Conservation (phyloP, 2,113 vertebrate species). For the Meriones unguiculatus region DNA sequence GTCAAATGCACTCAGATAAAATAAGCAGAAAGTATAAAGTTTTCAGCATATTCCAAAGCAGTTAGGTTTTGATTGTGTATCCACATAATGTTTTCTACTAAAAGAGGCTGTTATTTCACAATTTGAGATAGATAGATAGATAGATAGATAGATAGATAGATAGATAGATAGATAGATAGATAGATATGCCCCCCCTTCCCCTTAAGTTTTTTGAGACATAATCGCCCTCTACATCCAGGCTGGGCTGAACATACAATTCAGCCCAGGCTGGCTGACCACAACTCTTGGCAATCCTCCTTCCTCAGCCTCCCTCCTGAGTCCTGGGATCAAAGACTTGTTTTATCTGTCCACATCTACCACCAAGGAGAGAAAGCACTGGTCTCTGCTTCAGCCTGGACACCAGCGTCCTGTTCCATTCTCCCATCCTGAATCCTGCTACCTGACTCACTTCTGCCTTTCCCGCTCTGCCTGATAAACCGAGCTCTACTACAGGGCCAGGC, state of each 20-base stretch:
- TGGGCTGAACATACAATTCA: not conserved
- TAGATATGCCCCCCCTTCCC: too few relatives aligned
- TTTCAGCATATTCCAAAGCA: conserved; percentile 17
- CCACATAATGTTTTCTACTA: not conserved
- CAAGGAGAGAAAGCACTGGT: not conserved
- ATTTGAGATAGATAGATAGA: not conserved
- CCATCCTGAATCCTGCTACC: not conserved
- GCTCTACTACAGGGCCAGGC: not conserved
- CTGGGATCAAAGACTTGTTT: not conserved
- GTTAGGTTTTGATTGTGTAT: not conserved
- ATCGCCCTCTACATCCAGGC: not conserved
- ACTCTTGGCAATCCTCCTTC: not conserved
- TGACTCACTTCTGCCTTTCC: not conserved
- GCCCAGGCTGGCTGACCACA: not conserved
- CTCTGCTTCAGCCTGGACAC: not conserved
- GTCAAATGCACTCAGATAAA: conserved; percentile 36
- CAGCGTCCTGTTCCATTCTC: not conserved
- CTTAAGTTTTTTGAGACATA: not conserved
- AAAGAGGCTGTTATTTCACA: not conserved
- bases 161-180: too few relatives aligned
- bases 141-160: too few relatives aligned
- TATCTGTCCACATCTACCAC: not conserved
- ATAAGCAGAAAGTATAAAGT: not conserved
- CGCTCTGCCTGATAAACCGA: not conserved
- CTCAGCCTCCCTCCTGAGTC: not conserved